Evolutionary conservation across 2,797 vertebrate genomes (phyloP).

Genomic region (Sebastes taczanowskii): DNA sequence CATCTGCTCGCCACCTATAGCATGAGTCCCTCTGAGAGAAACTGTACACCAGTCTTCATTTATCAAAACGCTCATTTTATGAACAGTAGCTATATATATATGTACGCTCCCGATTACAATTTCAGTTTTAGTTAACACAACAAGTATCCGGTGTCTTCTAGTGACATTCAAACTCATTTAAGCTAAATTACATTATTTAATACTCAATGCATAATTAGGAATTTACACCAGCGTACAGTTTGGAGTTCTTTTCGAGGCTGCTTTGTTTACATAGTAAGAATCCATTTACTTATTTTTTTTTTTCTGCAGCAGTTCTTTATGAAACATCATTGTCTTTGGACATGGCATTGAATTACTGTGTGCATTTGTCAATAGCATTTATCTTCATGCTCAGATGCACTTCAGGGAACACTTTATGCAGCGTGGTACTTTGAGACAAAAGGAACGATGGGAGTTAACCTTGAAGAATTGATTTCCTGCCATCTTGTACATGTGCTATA

Average conservation of each 20-base stretch:
- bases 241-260: background rate
- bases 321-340: slow-evolving; percentile 46
- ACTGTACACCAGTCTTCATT: background rate
- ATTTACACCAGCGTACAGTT: background rate
- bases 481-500: slow-evolving; percentile 49
- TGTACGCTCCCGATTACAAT: slow-evolving; percentile 6
- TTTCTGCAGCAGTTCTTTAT: background rate
- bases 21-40: background rate
- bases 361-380: slow-evolving; percentile 74
- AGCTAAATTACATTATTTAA: slow-evolving; percentile 35
- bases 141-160: slow-evolving; percentile 27
- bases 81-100: background rate
- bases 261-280: slow-evolving; percentile 16
- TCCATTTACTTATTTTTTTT: slow-evolving; percentile 23
- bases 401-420: slow-evolving; percentile 38
- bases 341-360: slow-evolving; percentile 61
- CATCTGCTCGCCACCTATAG: background rate
- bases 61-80: background rate
- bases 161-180: slow-evolving; percentile 50
- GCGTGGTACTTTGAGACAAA: slow-evolving; percentile 51
- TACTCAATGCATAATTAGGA: slow-evolving; percentile 25
- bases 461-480: slow-evolving; percentile 78
- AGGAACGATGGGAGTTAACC: slow-evolving; percentile 62
- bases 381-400: slow-evolving; percentile 70
- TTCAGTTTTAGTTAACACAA: slow-evolving; percentile 43